Evolutionary conservation across 2,113 vertebrate genomes (phyloP), one percentile per base, ranked within the genome.

Genomic region (Rhabdornis inornatus): DNA sequence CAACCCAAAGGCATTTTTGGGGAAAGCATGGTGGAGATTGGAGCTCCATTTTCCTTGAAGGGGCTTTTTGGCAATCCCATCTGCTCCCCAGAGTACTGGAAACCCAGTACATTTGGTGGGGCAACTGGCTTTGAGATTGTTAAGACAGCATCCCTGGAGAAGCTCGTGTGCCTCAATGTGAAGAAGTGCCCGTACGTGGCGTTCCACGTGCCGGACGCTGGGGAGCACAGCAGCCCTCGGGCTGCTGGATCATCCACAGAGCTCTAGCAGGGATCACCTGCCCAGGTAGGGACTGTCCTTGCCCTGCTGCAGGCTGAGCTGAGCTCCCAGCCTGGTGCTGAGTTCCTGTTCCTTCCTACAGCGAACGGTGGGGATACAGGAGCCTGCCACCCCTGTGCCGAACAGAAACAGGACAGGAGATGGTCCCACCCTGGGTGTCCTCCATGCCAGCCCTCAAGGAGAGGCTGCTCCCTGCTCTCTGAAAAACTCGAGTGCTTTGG

Each of bases 1-100:
- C 98, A 98, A 10, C 91, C 98, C 8, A 93, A 96, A 2, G 80
- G 96, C 8, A 98, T 99, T 74, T 99, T 99, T 95, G 99, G 99
- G n/a, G 98, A 99, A 94, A 99, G 99, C 83, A 99, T 99, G 98
- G 98, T 99, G 75, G 99, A 99, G 97, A 99, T 99, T 0, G 99
- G 99, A 13, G 98, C 99, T 35, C 99, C 99, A 0, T 99, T 99
- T 95, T 99, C 99, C 59, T 97, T 99, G 83, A 99, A 99, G 96
- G 99, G 99, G 52, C 98, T 99, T n/a, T 42, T 99, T 59, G 99
- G 99, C 70, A 99, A 99, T 65, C 99, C 99, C 56, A 98, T 99
- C 95, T 99, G 99, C 95, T 99, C 99, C 61, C 99, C 99, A 0
- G 98, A 98, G 75, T 99, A 99, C 97, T 99, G 99, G 99, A 99